Evolutionary conservation across 2,888 invertebrate species (phyloP), one percentile per base, ranked within the genome.

Genomic region (Melipona bicolor): DNA sequence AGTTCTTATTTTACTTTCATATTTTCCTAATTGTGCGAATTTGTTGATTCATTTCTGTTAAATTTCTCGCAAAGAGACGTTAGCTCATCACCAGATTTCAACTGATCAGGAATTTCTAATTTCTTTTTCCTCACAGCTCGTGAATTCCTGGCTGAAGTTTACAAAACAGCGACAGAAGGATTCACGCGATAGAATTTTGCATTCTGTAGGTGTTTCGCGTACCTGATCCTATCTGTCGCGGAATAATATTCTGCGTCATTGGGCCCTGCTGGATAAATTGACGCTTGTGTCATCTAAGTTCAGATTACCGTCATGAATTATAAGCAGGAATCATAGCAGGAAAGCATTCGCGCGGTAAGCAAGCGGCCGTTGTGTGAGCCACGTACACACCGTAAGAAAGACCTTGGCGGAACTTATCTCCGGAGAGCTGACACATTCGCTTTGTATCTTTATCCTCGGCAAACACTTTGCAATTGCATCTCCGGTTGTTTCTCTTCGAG

Each of bases 371-470:
- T 78, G 78, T 84, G 59, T 65, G 24, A 77, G 77, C 54, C 43
- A 27, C 32, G 62, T 64, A 36, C 49, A 52, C 49, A 52, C 68
- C 74, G 70, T 61, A 71, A 54, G 19, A 68, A 54, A 56, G 68
- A 75, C 75, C 62, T 84, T 84, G 77, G 59, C 59, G 56, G 73
- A 75, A 83, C 21, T 59, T 67, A 77, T 77, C 82, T 73, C 49
- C 68, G 71, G 43, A 9, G 43, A 32, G 49, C 50, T 73, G 15
- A 62, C 73, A 62, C 19, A 32, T 32, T 21, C 49, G 27, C 32
- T 61, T 62, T 32, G 27, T 50, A 32, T 62, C 21, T 49, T 49
- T 49, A 32, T 59, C 24, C 43, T 27, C 24, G 24, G 15, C 43
- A 61, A 27, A 43, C 21, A 43, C 56, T 36, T 61, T 19, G 19